These are phyloP conservation scores for Drosophila saltans DNA, from an alignment of 1,140 invertebrate genomes.

Conservation along the genomic window DNA sequence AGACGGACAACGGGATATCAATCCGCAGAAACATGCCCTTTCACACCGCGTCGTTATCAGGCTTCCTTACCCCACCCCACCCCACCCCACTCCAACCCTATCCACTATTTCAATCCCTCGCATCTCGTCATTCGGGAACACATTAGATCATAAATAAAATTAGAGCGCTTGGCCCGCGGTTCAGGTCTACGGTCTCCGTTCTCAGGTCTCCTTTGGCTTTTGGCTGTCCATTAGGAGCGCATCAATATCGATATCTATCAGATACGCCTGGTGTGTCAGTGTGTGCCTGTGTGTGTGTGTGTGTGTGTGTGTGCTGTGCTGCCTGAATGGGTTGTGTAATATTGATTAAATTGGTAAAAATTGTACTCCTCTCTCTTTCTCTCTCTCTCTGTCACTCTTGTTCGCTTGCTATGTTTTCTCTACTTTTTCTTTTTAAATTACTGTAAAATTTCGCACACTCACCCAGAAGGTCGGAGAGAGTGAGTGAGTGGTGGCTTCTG, in stretches of 20 bases:
- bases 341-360: slow-evolving; percentile 81
- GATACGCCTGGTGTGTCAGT: slow-evolving; percentile 65
- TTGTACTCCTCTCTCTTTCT: slow-evolving; percentile 35
- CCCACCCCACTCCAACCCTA: neutral
- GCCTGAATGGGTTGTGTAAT: slow-evolving; percentile 68
- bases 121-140: slow-evolving; percentile 50
- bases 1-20: slow-evolving; percentile 76
- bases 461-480: slow-evolving; percentile 34
- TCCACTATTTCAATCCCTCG: neutral
- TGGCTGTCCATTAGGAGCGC: slow-evolving; percentile 70
- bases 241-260: slow-evolving; percentile 60
- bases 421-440: slow-evolving; percentile 65
- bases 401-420: neutral
- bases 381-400: neutral
- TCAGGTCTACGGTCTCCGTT: slow-evolving; percentile 3
- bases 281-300: slow-evolving; percentile 40
- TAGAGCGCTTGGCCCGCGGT: slow-evolving; percentile 51
- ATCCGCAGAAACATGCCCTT: slow-evolving; percentile 79
- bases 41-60: slow-evolving; percentile 70
- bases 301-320: slow-evolving; percentile 27
- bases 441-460: slow-evolving; percentile 82
- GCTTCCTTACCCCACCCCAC: neutral
- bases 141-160: slow-evolving; percentile 82
- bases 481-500: slow-evolving; percentile 28
- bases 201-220: neutral